Percentiles rank a stretch among this genome's conserved stretches.
Conservation (phyloP, 1,140 invertebrate species). For the Mercenaria mercenaria region DNA sequence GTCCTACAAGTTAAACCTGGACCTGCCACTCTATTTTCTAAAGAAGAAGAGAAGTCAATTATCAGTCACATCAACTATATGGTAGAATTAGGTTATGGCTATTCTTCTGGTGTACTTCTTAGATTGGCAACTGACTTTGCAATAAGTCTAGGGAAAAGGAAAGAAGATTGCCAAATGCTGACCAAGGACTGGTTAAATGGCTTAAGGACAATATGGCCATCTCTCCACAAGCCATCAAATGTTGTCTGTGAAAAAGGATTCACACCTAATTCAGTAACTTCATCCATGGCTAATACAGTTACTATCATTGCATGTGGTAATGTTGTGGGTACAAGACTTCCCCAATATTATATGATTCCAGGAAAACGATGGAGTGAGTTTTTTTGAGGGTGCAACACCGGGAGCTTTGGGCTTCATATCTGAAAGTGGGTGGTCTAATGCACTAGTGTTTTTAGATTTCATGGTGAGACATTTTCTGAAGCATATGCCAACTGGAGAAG, state of each 20-base stretch:
- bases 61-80: not conserved
- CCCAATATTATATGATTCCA: conserved; percentile 21
- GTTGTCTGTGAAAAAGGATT: conserved; percentile 3
- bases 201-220: not conserved
- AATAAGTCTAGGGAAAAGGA: too few species aligned
- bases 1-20: too few species aligned
- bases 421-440: conserved; percentile 15
- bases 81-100: too few species aligned
- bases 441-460: not conserved
- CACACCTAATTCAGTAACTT: not conserved
- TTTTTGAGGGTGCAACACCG: not conserved
- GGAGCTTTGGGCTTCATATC: not conserved
- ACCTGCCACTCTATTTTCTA: too few species aligned
- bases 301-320: conserved; percentile 45
- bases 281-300: not conserved
- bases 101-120: not conserved
- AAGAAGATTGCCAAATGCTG: not conserved
- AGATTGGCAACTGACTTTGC: too few species aligned
- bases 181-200: not conserved
- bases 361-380: not conserved
- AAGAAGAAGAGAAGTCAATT: not conserved
- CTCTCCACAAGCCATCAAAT: not conserved
- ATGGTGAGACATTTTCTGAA: conserved; percentile 14
- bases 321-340: conserved; percentile 8
- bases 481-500: not conserved